A percentile compares a stretch with the other conserved stretches of the same genome.
Evolutionary conservation across 2,888 invertebrate species (phyloP).

Genomic region (Plemyria rubiginata): DNA sequence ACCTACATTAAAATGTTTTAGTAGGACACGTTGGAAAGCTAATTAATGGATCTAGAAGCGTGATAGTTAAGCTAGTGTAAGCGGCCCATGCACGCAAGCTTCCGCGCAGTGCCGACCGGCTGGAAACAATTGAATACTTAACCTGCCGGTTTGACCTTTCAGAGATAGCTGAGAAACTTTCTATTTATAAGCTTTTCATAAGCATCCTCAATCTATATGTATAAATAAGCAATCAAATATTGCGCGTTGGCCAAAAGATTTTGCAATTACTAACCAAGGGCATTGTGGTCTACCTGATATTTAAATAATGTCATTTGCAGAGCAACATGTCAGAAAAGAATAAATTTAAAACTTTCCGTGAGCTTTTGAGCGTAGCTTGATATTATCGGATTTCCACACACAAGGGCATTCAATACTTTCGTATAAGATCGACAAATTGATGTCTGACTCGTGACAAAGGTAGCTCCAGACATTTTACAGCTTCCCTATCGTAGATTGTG

Average conservation of each 20-base stretch:
- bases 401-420: slow-evolving; percentile 31
- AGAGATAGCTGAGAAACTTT: slow-evolving; percentile 14
- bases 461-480: slow-evolving; percentile 35
- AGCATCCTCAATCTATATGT: not conserved
- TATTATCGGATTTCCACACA: slow-evolving; percentile 32
- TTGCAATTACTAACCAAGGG: too few species aligned
- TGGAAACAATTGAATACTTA: slow-evolving; percentile 41
- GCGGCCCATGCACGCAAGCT: slow-evolving; percentile 33
- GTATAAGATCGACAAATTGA: slow-evolving; percentile 38
- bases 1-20: slow-evolving; percentile 1
- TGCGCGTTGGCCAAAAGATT: too few species aligned
- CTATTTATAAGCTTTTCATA: slow-evolving; percentile 9
- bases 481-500: slow-evolving; percentile 44
- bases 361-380: slow-evolving; percentile 31
- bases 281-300: too few species aligned
- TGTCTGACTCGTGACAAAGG: slow-evolving; percentile 38
- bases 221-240: not conserved
- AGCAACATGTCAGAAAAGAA: not conserved
- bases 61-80: slow-evolving; percentile 23
- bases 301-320: not conserved
- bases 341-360: slow-evolving; percentile 21
- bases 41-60: slow-evolving; percentile 28
- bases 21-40: slow-evolving; percentile 11
- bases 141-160: slow-evolving; percentile 38
- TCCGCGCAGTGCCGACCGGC: slow-evolving; percentile 36